These are phyloP conservation scores for Calvadosia cruxmelitensis DNA, from an alignment of 30 jellyfish, hydroid and myxozoan genomes.

Conservation along the genomic window DNA sequence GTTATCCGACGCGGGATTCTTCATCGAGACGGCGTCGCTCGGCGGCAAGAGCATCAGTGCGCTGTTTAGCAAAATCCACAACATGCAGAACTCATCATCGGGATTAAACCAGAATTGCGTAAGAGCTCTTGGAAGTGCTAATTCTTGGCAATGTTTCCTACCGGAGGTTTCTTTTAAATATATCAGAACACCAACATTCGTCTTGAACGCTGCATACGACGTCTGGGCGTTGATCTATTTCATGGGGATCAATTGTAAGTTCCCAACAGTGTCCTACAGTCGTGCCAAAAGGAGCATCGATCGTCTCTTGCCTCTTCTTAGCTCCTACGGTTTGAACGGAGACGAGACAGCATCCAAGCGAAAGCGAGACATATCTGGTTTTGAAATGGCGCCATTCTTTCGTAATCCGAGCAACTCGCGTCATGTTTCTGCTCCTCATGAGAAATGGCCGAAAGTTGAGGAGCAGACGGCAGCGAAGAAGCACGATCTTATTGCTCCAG, in stretches of 20 bases:
- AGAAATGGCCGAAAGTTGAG: no score
- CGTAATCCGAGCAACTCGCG: slow-evolving; percentile 11
- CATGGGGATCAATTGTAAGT: slow-evolving; percentile 85
- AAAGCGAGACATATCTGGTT: slow-evolving; percentile 85
- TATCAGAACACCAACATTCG: slow-evolving; percentile 82
- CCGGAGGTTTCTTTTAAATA: slow-evolving; percentile 74
- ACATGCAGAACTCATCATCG: slow-evolving; percentile 79
- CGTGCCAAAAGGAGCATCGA: slow-evolving; percentile 4
- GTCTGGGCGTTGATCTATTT: slow-evolving; percentile 97
- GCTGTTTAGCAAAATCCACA: slow-evolving; percentile 60
- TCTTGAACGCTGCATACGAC: slow-evolving; percentile 91
- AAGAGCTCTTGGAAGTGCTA: slow-evolving; percentile 39
- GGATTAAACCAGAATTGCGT: slow-evolving; percentile 85
- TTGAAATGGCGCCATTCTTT: slow-evolving; percentile 80
- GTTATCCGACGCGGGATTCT: slow-evolving; percentile 96
- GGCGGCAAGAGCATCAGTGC: slow-evolving; percentile 92
- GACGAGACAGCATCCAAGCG: background rate
- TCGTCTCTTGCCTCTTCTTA: background rate
- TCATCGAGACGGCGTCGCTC: slow-evolving; percentile 90
- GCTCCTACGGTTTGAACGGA: background rate
- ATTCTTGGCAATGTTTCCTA: slow-evolving; percentile 90
- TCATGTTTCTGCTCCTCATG: background rate
- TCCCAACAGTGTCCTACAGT: slow-evolving; percentile 44
- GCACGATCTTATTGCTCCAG: background rate
- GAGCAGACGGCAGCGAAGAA: background rate